These are phyloP conservation scores for Ibycter americanus DNA, from an alignment of 2,797 vertebrate species.

Conservation along the genomic window DNA sequence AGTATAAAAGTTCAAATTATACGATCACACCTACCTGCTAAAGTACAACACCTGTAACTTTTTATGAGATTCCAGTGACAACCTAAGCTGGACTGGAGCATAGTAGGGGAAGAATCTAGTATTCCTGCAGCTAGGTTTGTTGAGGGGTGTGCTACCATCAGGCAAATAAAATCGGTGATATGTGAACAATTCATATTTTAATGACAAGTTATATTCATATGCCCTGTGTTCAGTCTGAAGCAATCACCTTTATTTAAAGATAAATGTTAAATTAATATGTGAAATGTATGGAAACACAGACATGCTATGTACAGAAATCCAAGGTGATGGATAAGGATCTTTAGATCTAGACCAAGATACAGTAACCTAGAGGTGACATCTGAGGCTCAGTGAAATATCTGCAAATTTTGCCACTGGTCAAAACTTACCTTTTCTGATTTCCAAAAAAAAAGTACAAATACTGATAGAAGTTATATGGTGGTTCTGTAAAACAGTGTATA, in stretches of 20 bases:
- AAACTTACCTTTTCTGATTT: not conserved
- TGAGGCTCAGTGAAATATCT: not conserved
- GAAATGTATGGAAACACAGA: not conserved
- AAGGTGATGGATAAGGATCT: not conserved
- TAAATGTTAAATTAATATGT: not conserved
- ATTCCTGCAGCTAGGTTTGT: not conserved
- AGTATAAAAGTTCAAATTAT: not conserved
- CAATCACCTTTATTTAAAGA: not conserved
- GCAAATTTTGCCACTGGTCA: not conserved
- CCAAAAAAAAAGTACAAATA: not conserved
- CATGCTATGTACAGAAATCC: not conserved
- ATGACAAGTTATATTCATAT: not conserved
- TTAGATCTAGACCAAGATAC: not conserved
- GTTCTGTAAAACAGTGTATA: not conserved
- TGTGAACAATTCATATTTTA: not conserved
- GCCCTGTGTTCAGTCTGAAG: not conserved
- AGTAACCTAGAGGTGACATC: not conserved
- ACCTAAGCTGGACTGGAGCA: not conserved
- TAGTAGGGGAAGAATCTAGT: not conserved
- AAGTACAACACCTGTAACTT: not conserved
- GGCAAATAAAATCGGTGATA: not conserved
- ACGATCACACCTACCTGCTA: not conserved
- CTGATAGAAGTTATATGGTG: not conserved
- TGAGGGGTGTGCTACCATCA: not conserved
- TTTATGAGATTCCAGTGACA: not conserved